Evolutionary conservation across 2,888 invertebrate species (phyloP).

Genomic region (Xestia c-nigrum): DNA sequence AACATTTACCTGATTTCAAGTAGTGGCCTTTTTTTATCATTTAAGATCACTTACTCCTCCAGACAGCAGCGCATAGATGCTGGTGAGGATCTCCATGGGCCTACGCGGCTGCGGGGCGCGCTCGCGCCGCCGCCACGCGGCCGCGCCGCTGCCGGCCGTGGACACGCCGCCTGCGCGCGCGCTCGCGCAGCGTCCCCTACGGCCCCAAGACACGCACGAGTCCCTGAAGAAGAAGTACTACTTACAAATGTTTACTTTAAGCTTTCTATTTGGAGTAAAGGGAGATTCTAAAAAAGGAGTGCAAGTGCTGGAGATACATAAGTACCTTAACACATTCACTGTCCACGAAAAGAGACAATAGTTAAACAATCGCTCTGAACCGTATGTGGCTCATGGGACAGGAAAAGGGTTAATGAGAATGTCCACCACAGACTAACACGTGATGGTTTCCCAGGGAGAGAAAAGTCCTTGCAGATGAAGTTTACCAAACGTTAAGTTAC

Average conservation of each 20-base stretch:
- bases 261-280: not conserved
- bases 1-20: not conserved
- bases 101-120: slow-evolving; percentile 86
- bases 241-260: not conserved
- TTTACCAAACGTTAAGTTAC: not conserved
- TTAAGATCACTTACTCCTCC: slow-evolving; percentile 80
- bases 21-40: not conserved
- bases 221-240: slow-evolving; percentile 73
- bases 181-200: slow-evolving; percentile 73
- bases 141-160: slow-evolving; percentile 77
- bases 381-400: too few relatives aligned
- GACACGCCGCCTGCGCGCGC: slow-evolving; percentile 70
- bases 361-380: too few relatives aligned
- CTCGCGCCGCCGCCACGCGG: slow-evolving; percentile 87
- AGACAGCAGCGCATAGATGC: slow-evolving; percentile 89
- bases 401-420: too few relatives aligned
- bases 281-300: not conserved
- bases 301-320: not conserved
- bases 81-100: slow-evolving; percentile 90
- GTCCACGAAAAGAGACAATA: too few relatives aligned
- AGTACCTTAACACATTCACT: too few relatives aligned
- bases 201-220: slow-evolving; percentile 84
- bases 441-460: not conserved
- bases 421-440: not conserved
- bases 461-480: not conserved